Base-by-base conservation (phyloP, 2,113 vertebrate species). In the Azemiops feae region DNA sequence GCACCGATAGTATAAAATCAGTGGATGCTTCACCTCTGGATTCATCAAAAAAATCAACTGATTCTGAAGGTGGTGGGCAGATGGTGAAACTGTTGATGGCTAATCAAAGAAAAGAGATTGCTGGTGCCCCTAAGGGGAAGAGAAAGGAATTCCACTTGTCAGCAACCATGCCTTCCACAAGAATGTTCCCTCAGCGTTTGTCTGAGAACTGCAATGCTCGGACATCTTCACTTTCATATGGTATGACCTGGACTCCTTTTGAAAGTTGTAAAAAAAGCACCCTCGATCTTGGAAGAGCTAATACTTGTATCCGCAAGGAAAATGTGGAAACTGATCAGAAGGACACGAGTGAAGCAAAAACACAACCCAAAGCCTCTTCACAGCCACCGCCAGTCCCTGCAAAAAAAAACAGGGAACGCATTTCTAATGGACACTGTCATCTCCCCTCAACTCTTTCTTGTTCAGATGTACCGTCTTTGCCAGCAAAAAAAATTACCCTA, bases 311-410 rank as follows among this genome's bases (percentile, higher is more conserved):
- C 92, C 94, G 97, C 95, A 97, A 96, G 94, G 97, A 97, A 64
- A 92, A 95, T 90, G 22, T 85, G 45, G 96, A 95, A 94, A 93
- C 95, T 92, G 97, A 96, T 92, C 96, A 96, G 93, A 97, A 95
- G 92, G 60, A 92, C 88, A n/a, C 88, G 93, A 94, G 93, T 22
- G 97, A 98, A 93, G 91, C 96, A 90, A 98, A 97, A 97, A 97
- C 96, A 34, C 98, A 98, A 91, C 95, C 98, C 89, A 99, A 98
- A 97, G 98, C 98, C 94, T 97, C 98, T 27, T 97, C 98, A 3
- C 98, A 99, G 92, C 99, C 99, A 0, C 99, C 99, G 12, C 99
- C 99, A 0, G 99, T 99, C 39, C 99, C 99, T 27, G 98, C 98
- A 92, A 99, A 99, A 97, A 99, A 99, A 97, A 98, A 98, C 93